Conservation (phyloP, 2,888 invertebrate species). For the Chrysotoxum bicinctum region DNA sequence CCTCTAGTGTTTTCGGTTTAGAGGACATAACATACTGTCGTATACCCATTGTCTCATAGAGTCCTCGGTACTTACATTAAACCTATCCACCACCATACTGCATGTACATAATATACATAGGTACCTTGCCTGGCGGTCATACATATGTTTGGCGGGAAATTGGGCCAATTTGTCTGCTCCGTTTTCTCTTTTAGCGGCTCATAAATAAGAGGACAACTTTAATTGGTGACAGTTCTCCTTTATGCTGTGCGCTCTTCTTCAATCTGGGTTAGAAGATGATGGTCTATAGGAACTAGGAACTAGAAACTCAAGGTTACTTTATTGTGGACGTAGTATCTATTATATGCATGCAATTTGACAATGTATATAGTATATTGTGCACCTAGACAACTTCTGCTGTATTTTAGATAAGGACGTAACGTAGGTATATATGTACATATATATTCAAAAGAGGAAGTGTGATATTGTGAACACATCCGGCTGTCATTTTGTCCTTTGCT, state of each 20-base stretch:
- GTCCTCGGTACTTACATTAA: constrained; percentile 38
- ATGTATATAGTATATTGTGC: neutral
- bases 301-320: constrained; percentile 29
- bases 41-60: constrained; percentile 21
- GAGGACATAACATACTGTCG: constrained; percentile 42
- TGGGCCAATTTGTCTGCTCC: constrained; percentile 72
- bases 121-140: constrained; percentile 26
- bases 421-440: neutral
- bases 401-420: neutral
- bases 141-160: constrained; percentile 56
- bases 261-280: constrained; percentile 33
- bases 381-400: neutral
- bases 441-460: constrained; percentile 14
- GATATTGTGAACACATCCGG: constrained; percentile 51
- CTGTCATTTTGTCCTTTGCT: constrained; percentile 27
- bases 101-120: no score
- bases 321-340: neutral
- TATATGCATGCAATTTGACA: neutral
- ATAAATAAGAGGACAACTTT: constrained; percentile 65
- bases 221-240: constrained; percentile 62
- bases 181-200: constrained; percentile 62
- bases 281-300: constrained; percentile 18
- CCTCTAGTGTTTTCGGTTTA: constrained; percentile 39
- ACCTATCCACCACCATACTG: neutral
- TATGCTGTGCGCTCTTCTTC: neutral